A percentile compares a stretch with the other conserved stretches of the same genome.
Conservation (phyloP, 1,140 invertebrate genomes). For the Aleiodes sp. region DNA sequence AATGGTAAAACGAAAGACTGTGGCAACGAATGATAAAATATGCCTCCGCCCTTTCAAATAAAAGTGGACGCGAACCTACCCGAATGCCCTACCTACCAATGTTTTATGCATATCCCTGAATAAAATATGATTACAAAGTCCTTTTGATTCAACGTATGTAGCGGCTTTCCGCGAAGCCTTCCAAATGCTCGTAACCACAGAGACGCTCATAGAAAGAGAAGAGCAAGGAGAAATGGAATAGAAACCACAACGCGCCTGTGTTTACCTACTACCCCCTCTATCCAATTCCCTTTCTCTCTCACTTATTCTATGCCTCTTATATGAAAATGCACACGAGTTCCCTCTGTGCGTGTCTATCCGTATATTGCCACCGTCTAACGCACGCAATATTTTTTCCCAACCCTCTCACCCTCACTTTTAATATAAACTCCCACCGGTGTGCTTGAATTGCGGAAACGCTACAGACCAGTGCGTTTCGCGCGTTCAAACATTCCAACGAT, state of each 20-base stretch:
- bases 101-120: conserved; percentile 66
- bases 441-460: conserved; percentile 28
- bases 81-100: conserved; percentile 45
- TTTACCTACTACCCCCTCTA: conserved; percentile 18
- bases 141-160: conserved; percentile 49
- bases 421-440: conserved; percentile 22
- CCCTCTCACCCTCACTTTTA: conserved; percentile 12
- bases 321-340: neutral
- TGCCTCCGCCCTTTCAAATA: conserved; percentile 39
- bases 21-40: conserved; percentile 40
- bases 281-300: neutral
- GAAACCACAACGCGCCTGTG: conserved; percentile 23
- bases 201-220: neutral
- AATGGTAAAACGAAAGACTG: conserved; percentile 9
- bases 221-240: conserved; percentile 9
- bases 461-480: conserved; percentile 11
- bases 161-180: conserved; percentile 36
- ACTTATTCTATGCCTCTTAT: neutral
- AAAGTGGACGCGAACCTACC: conserved; percentile 38
- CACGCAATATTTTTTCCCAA: conserved; percentile 17
- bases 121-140: conserved; percentile 55
- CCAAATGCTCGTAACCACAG: neutral
- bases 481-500: conserved; percentile 14
- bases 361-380: neutral
- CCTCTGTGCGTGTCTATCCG: neutral